Conservation (phyloP, 2,888 invertebrate genomes). For the Elegia similella region DNA sequence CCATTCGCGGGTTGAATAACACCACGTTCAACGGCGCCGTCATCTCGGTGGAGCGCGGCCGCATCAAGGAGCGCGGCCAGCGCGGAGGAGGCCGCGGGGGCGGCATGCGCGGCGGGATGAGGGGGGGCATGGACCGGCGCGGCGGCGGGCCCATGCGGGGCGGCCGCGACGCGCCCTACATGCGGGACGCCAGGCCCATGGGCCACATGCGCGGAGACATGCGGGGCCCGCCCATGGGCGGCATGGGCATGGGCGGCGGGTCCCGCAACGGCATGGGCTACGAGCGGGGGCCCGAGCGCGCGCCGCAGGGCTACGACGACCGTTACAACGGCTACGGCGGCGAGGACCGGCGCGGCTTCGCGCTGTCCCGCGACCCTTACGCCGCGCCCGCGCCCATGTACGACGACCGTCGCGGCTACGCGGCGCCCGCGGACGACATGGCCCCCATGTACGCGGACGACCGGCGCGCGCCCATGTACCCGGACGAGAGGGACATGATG, state of each 20-base stretch:
- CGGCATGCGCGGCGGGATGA: constrained; percentile 74
- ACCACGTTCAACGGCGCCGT: constrained; percentile 91
- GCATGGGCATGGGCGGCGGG: constrained; percentile 54
- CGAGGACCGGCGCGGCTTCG: constrained; percentile 70
- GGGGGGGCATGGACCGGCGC: constrained; percentile 58
- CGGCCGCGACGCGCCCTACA: constrained; percentile 54
- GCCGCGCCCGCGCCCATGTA: constrained; percentile 58
- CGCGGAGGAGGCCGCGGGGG: constrained; percentile 75
- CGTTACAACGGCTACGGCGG: constrained; percentile 70
- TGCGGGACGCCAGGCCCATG: constrained; percentile 59
- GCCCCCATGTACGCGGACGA: constrained; percentile 49
- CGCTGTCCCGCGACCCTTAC: constrained; percentile 61
- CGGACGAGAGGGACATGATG: constrained; percentile 63
- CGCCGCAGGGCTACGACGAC: constrained; percentile 57
- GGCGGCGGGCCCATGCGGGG: constrained; percentile 70
- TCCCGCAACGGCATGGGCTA: constrained; percentile 47
- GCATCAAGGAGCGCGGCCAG: constrained; percentile 86
- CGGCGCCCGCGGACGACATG: constrained; percentile 41
- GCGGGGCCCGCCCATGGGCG: constrained; percentile 60
- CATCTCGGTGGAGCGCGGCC: constrained; percentile 92
- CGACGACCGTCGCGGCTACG: constrained; percentile 48
- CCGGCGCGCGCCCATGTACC: constrained; percentile 57
- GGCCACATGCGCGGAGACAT: constrained; percentile 57
- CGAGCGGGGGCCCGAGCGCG: constrained; percentile 58
- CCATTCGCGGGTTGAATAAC: constrained; percentile 91